Evolutionary conservation across 1,140 invertebrate species (phyloP).

Genomic region (Araneus ventricosus): DNA sequence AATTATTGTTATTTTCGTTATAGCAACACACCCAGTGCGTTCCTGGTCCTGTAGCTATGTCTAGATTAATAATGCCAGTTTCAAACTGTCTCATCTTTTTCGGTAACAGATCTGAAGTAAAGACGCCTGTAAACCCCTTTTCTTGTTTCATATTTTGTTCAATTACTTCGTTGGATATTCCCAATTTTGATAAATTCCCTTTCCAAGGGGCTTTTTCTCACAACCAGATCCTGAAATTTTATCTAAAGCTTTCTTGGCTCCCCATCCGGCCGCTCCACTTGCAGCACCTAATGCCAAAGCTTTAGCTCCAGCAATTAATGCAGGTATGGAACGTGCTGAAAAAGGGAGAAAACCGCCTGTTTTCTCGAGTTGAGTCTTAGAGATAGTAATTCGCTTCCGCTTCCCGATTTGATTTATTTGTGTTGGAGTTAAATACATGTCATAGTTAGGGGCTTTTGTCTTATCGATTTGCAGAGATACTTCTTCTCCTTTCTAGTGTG

Average conservation of each 20-base stretch:
- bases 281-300: not conserved
- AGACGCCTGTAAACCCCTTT: slow-evolving; percentile 36
- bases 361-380: slow-evolving; percentile 34
- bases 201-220: not conserved
- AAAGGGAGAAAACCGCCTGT: slow-evolving; percentile 21
- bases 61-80: slow-evolving; percentile 39
- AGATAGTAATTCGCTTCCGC: slow-evolving; percentile 21
- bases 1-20: slow-evolving; percentile 29
- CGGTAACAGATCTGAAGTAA: slow-evolving; percentile 36
- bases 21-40: too few relatives aligned
- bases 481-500: slow-evolving; percentile 13
- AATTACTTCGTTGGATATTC: slow-evolving; percentile 54
- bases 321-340: not conserved
- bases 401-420: slow-evolving; percentile 12
- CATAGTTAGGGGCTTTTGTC: not conserved
- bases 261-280: not conserved
- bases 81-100: slow-evolving; percentile 37
- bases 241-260: slow-evolving; percentile 58
- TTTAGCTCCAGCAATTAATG: not conserved
- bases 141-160: slow-evolving; percentile 40
- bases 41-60: slow-evolving; percentile 44
- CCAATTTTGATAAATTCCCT: slow-evolving; percentile 45
- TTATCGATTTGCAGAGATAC: not conserved
- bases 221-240: not conserved
- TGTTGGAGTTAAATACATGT: not conserved